phyloP scores from a whole-genome alignment of 2,797 vertebrate species.

The Heterohyrax brucei region DNA sequence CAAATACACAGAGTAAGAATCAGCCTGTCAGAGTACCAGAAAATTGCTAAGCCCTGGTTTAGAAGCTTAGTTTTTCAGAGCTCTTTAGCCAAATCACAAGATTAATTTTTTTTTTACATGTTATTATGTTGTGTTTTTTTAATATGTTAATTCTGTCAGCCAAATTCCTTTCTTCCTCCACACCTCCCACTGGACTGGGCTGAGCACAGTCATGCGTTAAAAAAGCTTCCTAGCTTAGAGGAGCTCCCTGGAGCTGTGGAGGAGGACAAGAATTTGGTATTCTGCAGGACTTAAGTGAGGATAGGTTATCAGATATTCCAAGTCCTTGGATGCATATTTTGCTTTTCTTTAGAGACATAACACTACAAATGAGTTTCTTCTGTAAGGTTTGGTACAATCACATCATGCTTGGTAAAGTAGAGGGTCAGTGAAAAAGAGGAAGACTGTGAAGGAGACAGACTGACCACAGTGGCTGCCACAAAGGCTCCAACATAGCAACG shows the following conservation, averaged over 20 bases:
- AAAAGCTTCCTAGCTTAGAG: neutral
- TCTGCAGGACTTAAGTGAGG: constrained; percentile 3
- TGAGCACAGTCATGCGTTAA: constrained; percentile 58
- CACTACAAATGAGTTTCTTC: neutral
- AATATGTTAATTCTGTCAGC: constrained; percentile 37
- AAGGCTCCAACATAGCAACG: too few species aligned
- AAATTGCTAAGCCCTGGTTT: constrained; percentile 61
- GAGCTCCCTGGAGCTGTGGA: constrained; percentile 48
- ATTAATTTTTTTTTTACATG: constrained; percentile 18
- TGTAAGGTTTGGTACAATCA: constrained; percentile 32
- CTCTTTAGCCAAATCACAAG: constrained; percentile 68
- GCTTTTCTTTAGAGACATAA: constrained; percentile 16
- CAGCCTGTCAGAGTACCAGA: neutral
- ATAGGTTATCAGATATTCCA: neutral
- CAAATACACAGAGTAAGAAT: neutral
- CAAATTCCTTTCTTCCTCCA: constrained; percentile 76
- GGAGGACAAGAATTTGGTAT: constrained; percentile 60
- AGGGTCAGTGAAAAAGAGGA: too few species aligned
- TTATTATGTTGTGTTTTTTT: constrained; percentile 63
- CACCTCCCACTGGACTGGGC: constrained; percentile 68
- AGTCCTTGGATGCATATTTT: neutral
- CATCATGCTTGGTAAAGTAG: neutral
- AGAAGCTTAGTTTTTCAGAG: neutral
- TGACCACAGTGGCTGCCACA: too few species aligned
- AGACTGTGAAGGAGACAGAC: too few species aligned